Evolutionary conservation across 2,113 vertebrate genomes (phyloP).

Genomic region (Xiphias gladius): DNA sequence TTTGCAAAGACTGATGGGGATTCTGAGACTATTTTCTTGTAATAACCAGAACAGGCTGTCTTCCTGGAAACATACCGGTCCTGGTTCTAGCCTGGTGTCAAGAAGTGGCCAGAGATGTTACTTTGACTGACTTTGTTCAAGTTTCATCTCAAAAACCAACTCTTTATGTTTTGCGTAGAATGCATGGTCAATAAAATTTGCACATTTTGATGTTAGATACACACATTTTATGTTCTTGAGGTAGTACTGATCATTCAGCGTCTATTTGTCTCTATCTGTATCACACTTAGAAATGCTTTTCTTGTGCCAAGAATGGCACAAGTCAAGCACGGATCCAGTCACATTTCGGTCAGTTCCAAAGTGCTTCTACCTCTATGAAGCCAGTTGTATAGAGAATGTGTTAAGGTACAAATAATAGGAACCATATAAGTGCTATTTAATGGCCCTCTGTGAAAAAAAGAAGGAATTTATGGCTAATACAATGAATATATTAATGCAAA

Average conservation of each 20-base stretch:
- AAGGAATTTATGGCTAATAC: conserved; percentile 23
- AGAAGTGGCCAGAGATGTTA: conserved; percentile 21
- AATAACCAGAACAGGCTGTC: conserved; percentile 25
- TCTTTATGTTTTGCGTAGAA: conserved; percentile 2
- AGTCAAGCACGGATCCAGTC: neutral
- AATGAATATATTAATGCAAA: conserved; percentile 29
- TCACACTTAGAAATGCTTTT: neutral
- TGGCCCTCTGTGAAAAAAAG: conserved; percentile 27
- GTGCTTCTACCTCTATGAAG: neutral
- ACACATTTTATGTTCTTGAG: neutral
- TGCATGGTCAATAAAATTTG: neutral
- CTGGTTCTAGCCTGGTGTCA: neutral
- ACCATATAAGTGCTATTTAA: neutral
- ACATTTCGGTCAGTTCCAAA: neutral
- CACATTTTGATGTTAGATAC: neutral
- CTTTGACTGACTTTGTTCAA: conserved; percentile 22
- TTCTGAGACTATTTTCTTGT: conserved; percentile 25
- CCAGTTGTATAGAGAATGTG: neutral
- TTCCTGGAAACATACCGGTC: conserved; percentile 39
- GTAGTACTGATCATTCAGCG: neutral
- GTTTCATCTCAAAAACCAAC: neutral
- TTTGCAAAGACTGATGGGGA: conserved; percentile 21
- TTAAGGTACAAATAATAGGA: conserved; percentile 19
- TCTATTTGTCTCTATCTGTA: neutral
- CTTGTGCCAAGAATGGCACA: neutral